These are phyloP conservation scores for Pseudomyrmex cubaensis DNA, from an alignment of 1,140 invertebrate genomes.

Conservation along the genomic window DNA sequence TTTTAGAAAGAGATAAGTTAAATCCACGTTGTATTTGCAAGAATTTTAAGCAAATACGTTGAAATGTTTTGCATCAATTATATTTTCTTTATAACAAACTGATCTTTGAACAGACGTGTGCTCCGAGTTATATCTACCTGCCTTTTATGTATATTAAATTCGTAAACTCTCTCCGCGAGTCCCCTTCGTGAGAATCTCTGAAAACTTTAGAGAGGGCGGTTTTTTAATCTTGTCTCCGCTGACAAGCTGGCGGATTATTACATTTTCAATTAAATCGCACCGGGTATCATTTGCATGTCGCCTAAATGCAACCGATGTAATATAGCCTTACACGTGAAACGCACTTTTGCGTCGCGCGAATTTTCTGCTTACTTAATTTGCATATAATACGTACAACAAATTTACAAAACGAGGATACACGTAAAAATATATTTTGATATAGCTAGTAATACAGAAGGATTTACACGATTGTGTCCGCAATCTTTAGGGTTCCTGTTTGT, in stretches of 20 bases:
- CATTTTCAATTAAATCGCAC: conserved; percentile 50
- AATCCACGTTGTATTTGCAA: background rate
- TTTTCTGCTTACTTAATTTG: background rate
- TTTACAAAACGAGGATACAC: background rate
- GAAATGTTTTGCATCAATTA: conserved; percentile 41
- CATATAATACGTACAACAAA: background rate
- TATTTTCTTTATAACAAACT: conserved; percentile 20
- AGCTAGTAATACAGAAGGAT: background rate
- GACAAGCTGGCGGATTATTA: conserved; percentile 44
- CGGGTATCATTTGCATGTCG: conserved; percentile 7
- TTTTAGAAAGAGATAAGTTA: background rate
- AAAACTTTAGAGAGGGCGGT: conserved; percentile 40
- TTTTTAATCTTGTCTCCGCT: conserved; percentile 38
- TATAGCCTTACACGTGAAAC: background rate
- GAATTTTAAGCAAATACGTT: conserved; percentile 1
- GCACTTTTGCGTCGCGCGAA: background rate
- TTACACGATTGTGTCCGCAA: conserved; percentile 6
- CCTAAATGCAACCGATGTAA: conserved; percentile 25
- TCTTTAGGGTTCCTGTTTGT: no score
- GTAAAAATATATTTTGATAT: background rate
- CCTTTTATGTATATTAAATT: conserved; percentile 29
- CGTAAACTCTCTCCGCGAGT: conserved; percentile 23
- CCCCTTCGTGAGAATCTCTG: background rate
- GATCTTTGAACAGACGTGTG: conserved; percentile 23
- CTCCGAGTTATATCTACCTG: background rate